Base-by-base conservation (phyloP, 2,888 invertebrate species). In the Chloromyia formosa region DNA sequence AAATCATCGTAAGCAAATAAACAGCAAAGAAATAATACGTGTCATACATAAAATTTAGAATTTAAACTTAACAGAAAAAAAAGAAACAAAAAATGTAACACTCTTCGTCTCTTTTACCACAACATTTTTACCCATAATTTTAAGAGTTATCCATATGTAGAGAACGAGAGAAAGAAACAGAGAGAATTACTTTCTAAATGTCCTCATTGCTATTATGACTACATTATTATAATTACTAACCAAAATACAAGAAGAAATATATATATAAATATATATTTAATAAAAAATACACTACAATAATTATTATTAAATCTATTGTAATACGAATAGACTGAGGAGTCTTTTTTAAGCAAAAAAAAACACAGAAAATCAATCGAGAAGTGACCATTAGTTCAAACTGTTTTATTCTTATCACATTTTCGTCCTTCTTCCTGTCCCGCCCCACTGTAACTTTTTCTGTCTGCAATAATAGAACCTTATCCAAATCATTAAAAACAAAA, bases 91-190 rank as follows among this genome's bases (percentile, higher is more conserved):
- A 68, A 68, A n/a, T 22, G 22, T 22, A 69, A 69, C 23, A 56
- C 40, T 71, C 71, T 56, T 71, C 71, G 71, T 71, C 71, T 71
- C 56, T 71, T 69, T 71, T 71, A 71, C 71, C 71, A 71, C 71
- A 71, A 71, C 71, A 71, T 71, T 71, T 71, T 71, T 71, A 71
- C 71, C 68, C 69, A 40, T 58, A 71, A 40, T 58, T 35, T 71
- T 71, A 71, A 71, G 71, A 45, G 23, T 56, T 42, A 58, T 22
- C 9, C n/a, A 20, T 23, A 12, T 60, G 23, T n/a, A 4, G 27
- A 35, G 27, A 7, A 35, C 27, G 27, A 2, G 27, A 4, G 27
- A 2, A 35, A 7, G 27, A 35, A n/a, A n/a, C 56, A 54, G 35
- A 71, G 35, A 71, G 53, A 27, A 53, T 56, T 56, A 53, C 56